Evolutionary conservation across 1,140 invertebrate species (phyloP), one percentile per base, ranked within the genome.

Genomic region (Euschistus heros): DNA sequence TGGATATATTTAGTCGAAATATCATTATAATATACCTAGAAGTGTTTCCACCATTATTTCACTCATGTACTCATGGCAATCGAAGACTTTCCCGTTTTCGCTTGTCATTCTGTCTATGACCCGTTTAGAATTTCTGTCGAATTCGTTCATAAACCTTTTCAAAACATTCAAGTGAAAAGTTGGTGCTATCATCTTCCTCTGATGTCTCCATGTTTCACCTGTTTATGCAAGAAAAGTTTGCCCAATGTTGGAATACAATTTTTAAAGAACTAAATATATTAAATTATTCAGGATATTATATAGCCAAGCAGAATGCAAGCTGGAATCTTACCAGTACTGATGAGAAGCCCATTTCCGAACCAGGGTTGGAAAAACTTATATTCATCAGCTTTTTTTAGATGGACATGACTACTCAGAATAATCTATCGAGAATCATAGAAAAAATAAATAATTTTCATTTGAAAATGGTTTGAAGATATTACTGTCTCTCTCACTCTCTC

Each of bases 271-370:
- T 37, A 37, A 37, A 37, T 37, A 10, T 37, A 37, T 37, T 37
- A 1, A 37, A 37, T 4, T 1, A 13, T 2, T 37, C 1, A 37
- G 33, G 3, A 37, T 10, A 10, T 37, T 37, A 37, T 37, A 13
- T 37, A 6, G 10, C 33, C 10, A 6, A 10, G 33, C 7, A 30
- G 3, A 3, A 8, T 30, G 33, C 1, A 37, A 37, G 13, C 7
- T 10, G 7, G 13, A 37, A 33, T 50, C 15, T 47, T 66, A 64
- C 65, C 67, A 20, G 62, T 26, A 73, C 73, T 76, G 75, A 87
- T 92, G 1, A 94, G 79, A 4, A 95, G 76, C 61, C 92, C 92
- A 69, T 91, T 84, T 15, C 91, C 91, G 47, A 95, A 81, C 92
- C 92, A 95, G 0, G 91, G 89, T 72, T 92, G 85, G 66, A 97